Percentiles rank a stretch among this genome's conserved stretches.
These are phyloP conservation scores for Nemurella pictetii DNA, from an alignment of 2,888 invertebrate species.

Conservation along the genomic window DNA sequence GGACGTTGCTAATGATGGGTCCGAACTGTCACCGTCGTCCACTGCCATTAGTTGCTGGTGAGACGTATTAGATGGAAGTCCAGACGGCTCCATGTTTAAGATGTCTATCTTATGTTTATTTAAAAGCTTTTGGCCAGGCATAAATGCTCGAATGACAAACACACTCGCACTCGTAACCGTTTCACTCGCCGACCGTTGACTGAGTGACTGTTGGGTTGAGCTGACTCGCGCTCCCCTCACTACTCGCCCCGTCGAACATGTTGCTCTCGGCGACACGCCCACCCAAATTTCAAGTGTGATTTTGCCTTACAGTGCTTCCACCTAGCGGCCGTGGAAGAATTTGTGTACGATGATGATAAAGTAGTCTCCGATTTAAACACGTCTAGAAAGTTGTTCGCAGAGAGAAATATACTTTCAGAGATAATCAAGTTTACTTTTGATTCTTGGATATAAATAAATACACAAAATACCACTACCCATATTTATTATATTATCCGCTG, in stretches of 20 bases:
- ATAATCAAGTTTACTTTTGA: no score
- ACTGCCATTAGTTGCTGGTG: constrained; percentile 63
- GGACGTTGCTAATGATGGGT: constrained; percentile 51
- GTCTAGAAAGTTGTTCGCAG: no score
- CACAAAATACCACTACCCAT: no score
- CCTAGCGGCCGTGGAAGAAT: neutral
- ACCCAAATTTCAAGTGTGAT: neutral
- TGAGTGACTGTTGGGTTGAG: neutral
- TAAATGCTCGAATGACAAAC: constrained; percentile 26
- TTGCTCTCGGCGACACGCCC: neutral
- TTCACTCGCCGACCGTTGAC: neutral
- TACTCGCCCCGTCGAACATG: neutral
- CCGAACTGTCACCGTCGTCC: constrained; percentile 55
- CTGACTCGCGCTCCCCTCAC: neutral
- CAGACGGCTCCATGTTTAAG: constrained; percentile 60
- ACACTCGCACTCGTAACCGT: neutral
- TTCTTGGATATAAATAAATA: no score
- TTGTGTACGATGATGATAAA: neutral
- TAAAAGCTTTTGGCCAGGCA: constrained; percentile 46
- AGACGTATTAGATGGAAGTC: constrained; percentile 63
- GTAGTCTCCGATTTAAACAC: neutral
- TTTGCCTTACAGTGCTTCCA: neutral
- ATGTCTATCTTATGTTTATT: constrained; percentile 45
- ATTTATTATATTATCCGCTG: no score
- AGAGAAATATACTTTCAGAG: no score